These are phyloP conservation scores for Prorops nasuta DNA, from an alignment of 1,140 invertebrate genomes.

Conservation along the genomic window DNA sequence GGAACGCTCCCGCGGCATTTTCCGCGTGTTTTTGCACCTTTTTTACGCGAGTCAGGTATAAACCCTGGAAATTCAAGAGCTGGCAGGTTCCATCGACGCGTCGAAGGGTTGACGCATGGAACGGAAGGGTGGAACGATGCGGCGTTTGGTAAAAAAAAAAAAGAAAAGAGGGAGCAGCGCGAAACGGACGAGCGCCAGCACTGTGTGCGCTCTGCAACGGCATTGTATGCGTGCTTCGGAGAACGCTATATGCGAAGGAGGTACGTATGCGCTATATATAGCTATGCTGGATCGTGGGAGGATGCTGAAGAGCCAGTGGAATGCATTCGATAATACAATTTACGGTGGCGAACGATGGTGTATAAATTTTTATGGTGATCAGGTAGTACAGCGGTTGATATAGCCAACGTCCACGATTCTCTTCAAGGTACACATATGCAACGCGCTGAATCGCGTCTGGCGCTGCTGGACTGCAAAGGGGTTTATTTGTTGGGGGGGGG, in stretches of 20 bases:
- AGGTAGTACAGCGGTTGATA: slow-evolving; percentile 43
- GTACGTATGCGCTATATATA: neutral
- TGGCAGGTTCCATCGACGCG: no score
- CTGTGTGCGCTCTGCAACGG: neutral
- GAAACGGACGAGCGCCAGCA: no score
- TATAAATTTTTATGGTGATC: slow-evolving; percentile 57
- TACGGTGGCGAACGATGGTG: slow-evolving; percentile 43
- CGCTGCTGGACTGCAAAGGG: no score
- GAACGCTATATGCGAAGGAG: neutral
- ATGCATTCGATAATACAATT: slow-evolving; percentile 53
- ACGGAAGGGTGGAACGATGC: neutral
- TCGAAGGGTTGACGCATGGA: neutral
- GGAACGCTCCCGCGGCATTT: no score
- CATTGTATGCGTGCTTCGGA: neutral
- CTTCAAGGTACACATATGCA: slow-evolving; percentile 24
- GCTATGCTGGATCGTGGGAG: neutral
- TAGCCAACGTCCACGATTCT: slow-evolving; percentile 14
- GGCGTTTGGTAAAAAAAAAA: no score
- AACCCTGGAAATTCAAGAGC: no score
- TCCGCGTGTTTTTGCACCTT: no score
- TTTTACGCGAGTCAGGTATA: no score
- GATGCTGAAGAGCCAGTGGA: slow-evolving; percentile 25
- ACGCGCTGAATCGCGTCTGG: slow-evolving; percentile 34
- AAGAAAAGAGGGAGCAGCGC: neutral
- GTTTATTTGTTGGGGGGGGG: no score